Base-by-base conservation (phyloP, 1,140 invertebrate genomes). In the Pollicipes pollicipes region DNA sequence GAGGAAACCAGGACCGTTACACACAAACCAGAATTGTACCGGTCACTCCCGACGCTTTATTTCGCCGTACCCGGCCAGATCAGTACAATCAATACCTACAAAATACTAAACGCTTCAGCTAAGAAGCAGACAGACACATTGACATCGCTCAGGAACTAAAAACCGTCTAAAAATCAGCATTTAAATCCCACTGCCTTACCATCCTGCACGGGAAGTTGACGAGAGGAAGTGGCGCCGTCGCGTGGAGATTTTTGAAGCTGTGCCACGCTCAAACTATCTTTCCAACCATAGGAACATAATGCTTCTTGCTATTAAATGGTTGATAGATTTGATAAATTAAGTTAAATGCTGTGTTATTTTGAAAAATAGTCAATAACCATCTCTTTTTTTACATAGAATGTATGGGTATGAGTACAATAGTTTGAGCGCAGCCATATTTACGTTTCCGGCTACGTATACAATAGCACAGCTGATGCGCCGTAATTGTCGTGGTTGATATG, bases 1-100 rank as follows among this genome's bases (percentile, higher is more conserved):
- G 35, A 29, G 30, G 27, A 24, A 30, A 27, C 13, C 27, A 76
- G 72, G 45, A 82, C 45, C 6, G 17, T 21, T 21, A 58, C 6
- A 24, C 13, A 21, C 45, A 10, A 3, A 21, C 45, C 6, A 24
- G 24, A 58, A 58, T 35, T 35, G 35, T 35, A 6, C 35, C 35
- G 6, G 6, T 6, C 17, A 35, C 17, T 35, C 35, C 35, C n/a
- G n/a, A n/a, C n/a, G n/a, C n/a, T n/a, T n/a, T n/a, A n/a, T n/a
- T n/a, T n/a, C n/a, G n/a, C n/a, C n/a, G n/a, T n/a, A n/a, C n/a
- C n/a, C n/a, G n/a, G n/a, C n/a, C n/a, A n/a, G n/a, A n/a, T n/a
- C n/a, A n/a, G n/a, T n/a, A n/a, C n/a, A n/a, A n/a, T n/a, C n/a
- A n/a, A n/a, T n/a, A n/a, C n/a, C n/a, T n/a, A n/a, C n/a, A n/a